Base-by-base conservation (phyloP, 1,140 invertebrate species). In the Dryas iulia region DNA sequence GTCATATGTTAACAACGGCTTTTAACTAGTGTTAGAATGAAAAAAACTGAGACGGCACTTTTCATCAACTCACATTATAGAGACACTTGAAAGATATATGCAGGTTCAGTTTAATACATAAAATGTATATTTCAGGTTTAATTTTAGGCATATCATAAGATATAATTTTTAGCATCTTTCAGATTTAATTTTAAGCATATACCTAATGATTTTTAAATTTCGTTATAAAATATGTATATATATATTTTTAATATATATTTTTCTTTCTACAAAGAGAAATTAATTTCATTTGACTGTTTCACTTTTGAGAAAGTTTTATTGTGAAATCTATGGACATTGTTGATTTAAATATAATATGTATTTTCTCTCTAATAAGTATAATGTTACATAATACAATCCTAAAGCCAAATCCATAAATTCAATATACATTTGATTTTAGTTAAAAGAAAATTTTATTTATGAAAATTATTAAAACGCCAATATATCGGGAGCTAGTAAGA, bases 41-140 rank as follows among this genome's bases (percentile, higher is more conserved):
- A 47, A 47, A 87, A 88, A 85, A 72, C 69, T 69, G 71, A 76
- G 39, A 61, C 76, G 74, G n/a, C 78, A 71, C 86, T 83, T 85
- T 87, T 91, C 89, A 83, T 81, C 85, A 71, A 64, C 73, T 25
- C 47, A 81, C 87, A 87, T 89, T 91, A 87, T 74, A 84, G 74
- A 79, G 83, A 86, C 83, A 89, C 82, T 84, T 80, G 83, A 84
- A 89, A 89, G 85, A 87, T 87, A 84, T 77, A 86, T 79, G 77
- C 72, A 59, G 72, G 70, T 67, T 72, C 59, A 78, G 79, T 79
- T 78, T 47, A 62, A 63, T 60, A 39, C 64, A 60, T 33, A 59
- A 28, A 60, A n/a, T 24, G 7, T 2, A 31, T 59, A 18, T 12
- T 30, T 59, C 4, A 31, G 30, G 5, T 31, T 31, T 31, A 31